phyloP scores from a whole-genome alignment of 64 coral and sea anemone genomes.

The Stichodactyla mertensii region DNA sequence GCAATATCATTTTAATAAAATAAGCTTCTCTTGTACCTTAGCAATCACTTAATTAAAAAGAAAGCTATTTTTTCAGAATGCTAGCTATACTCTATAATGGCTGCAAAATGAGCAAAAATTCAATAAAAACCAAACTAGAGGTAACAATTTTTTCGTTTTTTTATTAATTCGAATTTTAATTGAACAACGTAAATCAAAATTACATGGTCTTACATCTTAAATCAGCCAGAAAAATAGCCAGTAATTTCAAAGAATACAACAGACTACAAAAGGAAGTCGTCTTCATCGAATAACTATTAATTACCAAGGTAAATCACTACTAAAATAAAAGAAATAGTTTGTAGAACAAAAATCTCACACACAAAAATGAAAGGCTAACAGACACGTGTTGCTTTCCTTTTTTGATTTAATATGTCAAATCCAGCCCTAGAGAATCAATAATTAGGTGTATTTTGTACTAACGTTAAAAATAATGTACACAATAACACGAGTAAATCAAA shows the following conservation, averaged over 20 bases:
- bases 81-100: not conserved
- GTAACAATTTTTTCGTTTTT: not conserved
- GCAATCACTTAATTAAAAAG: not conserved
- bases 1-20: not conserved
- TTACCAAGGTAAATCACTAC: not conserved
- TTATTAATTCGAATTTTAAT: not conserved
- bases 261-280: no score
- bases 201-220: not conserved
- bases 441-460: no score
- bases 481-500: no score
- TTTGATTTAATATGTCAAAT: not conserved
- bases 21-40: not conserved
- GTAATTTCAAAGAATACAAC: no score
- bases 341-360: not conserved
- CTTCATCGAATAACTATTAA: not conserved
- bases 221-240: no score
- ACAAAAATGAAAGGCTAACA: not conserved
- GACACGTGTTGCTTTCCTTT: not conserved
- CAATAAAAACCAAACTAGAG: not conserved
- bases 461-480: no score
- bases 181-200: not conserved
- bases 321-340: not conserved
- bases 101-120: not conserved
- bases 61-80: no score
- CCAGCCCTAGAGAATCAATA: not conserved